Evolutionary conservation across 2,797 vertebrate genomes (phyloP), one percentile per base, ranked within the genome.

Genomic region (Mus minutoides): DNA sequence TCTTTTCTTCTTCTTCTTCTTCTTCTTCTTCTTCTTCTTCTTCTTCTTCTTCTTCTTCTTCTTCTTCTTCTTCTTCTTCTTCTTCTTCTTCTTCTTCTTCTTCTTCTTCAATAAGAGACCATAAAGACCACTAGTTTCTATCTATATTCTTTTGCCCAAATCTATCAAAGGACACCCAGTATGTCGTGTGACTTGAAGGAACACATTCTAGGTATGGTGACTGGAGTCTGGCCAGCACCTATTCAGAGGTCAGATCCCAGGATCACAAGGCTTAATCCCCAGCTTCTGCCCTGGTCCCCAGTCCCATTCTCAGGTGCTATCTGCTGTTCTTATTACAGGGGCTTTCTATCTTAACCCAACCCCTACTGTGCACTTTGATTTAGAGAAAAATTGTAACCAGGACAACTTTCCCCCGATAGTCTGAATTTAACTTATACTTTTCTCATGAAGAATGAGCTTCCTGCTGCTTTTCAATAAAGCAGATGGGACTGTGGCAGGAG

Each of bases 381-480:
- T 80, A 89, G 67, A 95, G 40, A 92, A 52, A 87, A 60, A 54
- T 10, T 76, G 22, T 34, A 73, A 62, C 62, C 21, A 80, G 82
- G 71, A 90, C 58, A 79, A 84, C 24, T 73, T 95, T 95, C 19
- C n/a, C 64, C 49, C 89, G 5, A 75, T 17, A n/a, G 94, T 91
- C 90, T 95, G 92, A 93, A 96, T 94, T 94, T 94, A 93, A 83
- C 82, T 56, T 87, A 84, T 64, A n/a, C 6, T 96, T 95, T 96
- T 87, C 91, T 86, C 80, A 71, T 3, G 8, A 93, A 94, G 67
- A 60, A 96, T 90, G 87, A 90, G 77, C 91, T 91, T 49, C 96
- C 95, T 73, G 89, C 94, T 97, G 95, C 79, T 97, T 96, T 96
- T 91, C 83, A 96, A 82, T 94, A 85, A 91, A 91, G 89, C 26